A percentile compares a stretch with the other conserved stretches of the same genome.
phyloP scores from a whole-genome alignment of 2,888 invertebrate species.

The Lochmaea crataegi region DNA sequence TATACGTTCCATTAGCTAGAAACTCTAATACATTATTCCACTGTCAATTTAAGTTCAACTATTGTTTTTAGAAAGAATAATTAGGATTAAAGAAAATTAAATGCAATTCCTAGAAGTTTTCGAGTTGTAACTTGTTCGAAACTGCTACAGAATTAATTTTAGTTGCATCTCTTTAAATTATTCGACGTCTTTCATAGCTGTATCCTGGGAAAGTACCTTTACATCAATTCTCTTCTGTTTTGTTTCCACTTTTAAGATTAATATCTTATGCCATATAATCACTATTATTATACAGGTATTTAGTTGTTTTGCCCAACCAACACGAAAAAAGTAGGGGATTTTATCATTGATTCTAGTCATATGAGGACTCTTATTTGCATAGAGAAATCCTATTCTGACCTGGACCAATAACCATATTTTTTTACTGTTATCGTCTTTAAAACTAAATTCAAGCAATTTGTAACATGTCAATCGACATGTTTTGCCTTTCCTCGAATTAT shows the following conservation, averaged over 20 bases:
- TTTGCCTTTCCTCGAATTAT: too few relatives aligned
- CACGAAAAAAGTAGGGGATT: too few relatives aligned
- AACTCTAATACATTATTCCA: constrained; percentile 39
- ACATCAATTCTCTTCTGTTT: too few relatives aligned
- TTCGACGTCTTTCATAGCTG: background rate
- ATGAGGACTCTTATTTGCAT: too few relatives aligned
- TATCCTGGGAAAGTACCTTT: background rate
- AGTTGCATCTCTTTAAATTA: constrained; percentile 40
- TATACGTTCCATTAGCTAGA: background rate
- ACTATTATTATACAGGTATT: background rate
- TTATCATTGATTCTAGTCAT: too few relatives aligned
- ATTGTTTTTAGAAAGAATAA: constrained; percentile 59
- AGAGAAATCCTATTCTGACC: too few relatives aligned
- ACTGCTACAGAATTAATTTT: constrained; percentile 50
- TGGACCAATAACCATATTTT: too few relatives aligned
- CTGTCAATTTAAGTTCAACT: constrained; percentile 59
- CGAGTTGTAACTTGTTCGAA: constrained; percentile 44
- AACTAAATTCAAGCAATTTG: too few relatives aligned
- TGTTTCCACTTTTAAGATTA: too few relatives aligned
- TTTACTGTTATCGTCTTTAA: too few relatives aligned
- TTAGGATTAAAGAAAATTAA: constrained; percentile 54
- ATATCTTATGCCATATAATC: background rate
- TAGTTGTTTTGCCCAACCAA: too few relatives aligned
- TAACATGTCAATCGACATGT: too few relatives aligned
- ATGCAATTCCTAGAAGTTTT: constrained; percentile 53